Evolutionary conservation across 1,140 invertebrate species (phyloP), one percentile per base, ranked within the genome.

Genomic region (Drosophila equinoxialis): DNA sequence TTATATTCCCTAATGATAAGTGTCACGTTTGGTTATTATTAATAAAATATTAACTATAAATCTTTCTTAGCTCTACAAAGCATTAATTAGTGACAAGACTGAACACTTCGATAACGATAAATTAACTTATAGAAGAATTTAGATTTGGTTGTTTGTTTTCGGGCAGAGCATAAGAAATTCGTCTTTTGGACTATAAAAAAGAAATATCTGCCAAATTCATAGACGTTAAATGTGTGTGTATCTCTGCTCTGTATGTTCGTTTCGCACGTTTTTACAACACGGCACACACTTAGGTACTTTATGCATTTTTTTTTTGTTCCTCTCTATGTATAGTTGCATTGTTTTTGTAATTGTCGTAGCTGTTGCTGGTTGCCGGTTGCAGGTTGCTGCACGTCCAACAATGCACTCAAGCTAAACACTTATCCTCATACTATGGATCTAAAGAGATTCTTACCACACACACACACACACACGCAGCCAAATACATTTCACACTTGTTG

Each of bases 361-460:
- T 77, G 72, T 60, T 77, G 76, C 84, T 83, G 75, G 74, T 70
- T 70, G 79, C 61, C 61, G 65, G 65, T 68, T 69, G 80, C 79
- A 82, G 70, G 68, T 74, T 87, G 76, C 76, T 86, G 82, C 82
- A 79, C 79, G 74, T 54, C 82, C 73, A 77, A 86, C 82, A 87
- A 86, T 86, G 83, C 83, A 82, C 76, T 79, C 48, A 42, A 62
- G 11, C 71, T 81, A 69, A 81, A 69, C 65, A 65, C 71, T 72
- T 64, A 26, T 61, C 69, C 71, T 35, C 39, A 75, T 39, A 69
- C 37, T 59, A 42, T 65, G 42, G 61, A 41, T 39, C 54, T 39
- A 48, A 48, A 60, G 45, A 60, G 45, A 65, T 67, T 37, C 26
- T 45, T 42, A 54, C 13, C 20, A 54, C 65, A 69, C 55, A 41